A percentile compares a stretch with the other conserved stretches of the same genome.
These are phyloP conservation scores for Formica exsecta DNA, from an alignment of 1,140 invertebrate genomes.

Conservation along the genomic window DNA sequence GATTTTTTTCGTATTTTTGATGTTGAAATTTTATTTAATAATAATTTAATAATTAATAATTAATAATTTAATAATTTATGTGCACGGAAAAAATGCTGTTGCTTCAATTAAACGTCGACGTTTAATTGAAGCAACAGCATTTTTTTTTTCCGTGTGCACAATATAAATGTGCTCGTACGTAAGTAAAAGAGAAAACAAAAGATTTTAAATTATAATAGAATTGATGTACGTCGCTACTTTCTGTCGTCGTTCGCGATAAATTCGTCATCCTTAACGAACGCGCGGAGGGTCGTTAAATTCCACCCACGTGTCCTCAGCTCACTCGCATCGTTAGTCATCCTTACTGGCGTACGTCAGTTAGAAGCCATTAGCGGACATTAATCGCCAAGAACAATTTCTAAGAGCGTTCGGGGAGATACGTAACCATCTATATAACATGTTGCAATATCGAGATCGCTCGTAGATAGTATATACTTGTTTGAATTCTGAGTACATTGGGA, in stretches of 20 bases:
- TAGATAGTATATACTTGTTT: conserved; percentile 19
- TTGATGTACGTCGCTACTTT: neutral
- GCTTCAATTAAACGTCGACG: too few species aligned
- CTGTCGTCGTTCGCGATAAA: conserved; percentile 31
- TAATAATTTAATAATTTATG: too few species aligned
- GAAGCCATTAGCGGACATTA: conserved; percentile 55
- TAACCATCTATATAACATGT: conserved; percentile 20
- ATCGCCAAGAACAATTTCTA: conserved; percentile 43
- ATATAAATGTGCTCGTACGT: too few species aligned
- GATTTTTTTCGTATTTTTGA: neutral
- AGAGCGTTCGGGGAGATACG: neutral
- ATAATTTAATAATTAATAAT: too few species aligned
- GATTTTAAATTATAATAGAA: neutral
- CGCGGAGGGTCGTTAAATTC: conserved; percentile 59
- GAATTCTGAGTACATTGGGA: conserved; percentile 5
- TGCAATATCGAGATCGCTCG: conserved; percentile 41
- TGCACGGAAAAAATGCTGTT: too few species aligned
- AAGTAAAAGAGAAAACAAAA: neutral
- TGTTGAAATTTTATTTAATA: neutral
- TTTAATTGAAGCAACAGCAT: too few species aligned
- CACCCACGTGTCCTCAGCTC: conserved; percentile 54
- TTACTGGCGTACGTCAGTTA: conserved; percentile 59
- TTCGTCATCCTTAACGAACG: conserved; percentile 29
- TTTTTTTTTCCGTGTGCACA: too few species aligned
- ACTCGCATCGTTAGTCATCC: conserved; percentile 71